Conservation (phyloP, 2,113 vertebrate genomes). For the Platichthys flesus region DNA sequence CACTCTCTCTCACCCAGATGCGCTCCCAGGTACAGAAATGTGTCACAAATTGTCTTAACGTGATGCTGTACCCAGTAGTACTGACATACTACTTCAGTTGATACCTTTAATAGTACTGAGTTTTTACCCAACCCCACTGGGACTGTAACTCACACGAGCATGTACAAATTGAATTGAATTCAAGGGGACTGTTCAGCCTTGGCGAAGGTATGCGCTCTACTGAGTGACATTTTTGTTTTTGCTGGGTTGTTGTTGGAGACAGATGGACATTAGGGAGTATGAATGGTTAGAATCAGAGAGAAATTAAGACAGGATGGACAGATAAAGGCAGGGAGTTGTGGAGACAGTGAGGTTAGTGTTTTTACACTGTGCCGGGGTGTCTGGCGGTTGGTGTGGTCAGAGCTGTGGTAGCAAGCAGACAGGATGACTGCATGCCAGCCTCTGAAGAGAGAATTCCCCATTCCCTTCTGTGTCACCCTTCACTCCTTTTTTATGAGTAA, state of each 20-base stretch:
- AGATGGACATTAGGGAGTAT: not conserved
- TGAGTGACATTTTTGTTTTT: not conserved
- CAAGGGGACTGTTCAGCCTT: no score
- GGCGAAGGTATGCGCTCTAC: no score
- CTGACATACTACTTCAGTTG: no score
- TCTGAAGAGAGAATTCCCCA: conserved; percentile 35
- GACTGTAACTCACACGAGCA: no score
- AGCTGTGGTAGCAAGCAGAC: conserved; percentile 51
- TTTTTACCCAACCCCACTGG: no score
- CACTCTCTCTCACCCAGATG: no score
- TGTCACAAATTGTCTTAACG: no score
- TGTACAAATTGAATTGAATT: no score
- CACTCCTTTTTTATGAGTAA: conserved; percentile 31
- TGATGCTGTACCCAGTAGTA: no score
- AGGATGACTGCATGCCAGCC: conserved; percentile 33
- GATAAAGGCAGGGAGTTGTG: conserved; percentile 9
- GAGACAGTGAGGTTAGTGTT: conserved; percentile 38
- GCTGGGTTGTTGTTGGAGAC: not conserved
- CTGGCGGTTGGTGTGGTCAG: conserved; percentile 54
- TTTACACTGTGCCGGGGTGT: conserved; percentile 36
- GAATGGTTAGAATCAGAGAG: conserved; percentile 1
- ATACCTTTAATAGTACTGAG: no score
- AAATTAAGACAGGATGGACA: not conserved
- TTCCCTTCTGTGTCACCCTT: conserved; percentile 38
- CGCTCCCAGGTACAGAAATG: no score